Conservation (phyloP, 2,888 invertebrate species). For the Lithosia quadra region DNA sequence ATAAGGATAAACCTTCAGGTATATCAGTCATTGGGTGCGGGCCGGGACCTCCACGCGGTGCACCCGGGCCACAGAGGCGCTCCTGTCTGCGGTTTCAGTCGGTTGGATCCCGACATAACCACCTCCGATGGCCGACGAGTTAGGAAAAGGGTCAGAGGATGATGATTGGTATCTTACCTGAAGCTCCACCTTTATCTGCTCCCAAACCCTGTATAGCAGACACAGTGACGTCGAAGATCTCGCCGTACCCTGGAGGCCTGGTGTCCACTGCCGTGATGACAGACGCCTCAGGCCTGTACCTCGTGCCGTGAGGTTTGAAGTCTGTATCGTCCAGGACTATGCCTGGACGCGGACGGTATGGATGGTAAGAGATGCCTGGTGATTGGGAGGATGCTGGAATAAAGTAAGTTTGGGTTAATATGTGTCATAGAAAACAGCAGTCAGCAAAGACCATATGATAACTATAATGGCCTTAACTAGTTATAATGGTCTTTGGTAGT, state of each 20-base stretch:
- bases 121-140: too few relatives aligned
- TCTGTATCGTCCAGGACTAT: constrained; percentile 95
- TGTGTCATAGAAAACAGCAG: too few relatives aligned
- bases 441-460: too few relatives aligned
- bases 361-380: constrained; percentile 83
- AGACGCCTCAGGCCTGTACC: constrained; percentile 71
- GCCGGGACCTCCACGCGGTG: too few relatives aligned
- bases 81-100: too few relatives aligned
- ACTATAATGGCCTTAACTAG: too few relatives aligned
- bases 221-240: constrained; percentile 95
- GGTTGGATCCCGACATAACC: too few relatives aligned
- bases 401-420: background rate
- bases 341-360: constrained; percentile 93
- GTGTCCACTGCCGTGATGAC: constrained; percentile 81
- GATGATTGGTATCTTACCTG: constrained; percentile 60
- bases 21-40: too few relatives aligned
- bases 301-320: constrained; percentile 89
- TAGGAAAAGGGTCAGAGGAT: too few relatives aligned
- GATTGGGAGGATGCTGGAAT: constrained; percentile 71
- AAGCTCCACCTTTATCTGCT: constrained; percentile 83
- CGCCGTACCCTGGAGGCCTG: constrained; percentile 87
- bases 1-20: too few relatives aligned
- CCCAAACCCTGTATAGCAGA: constrained; percentile 95
- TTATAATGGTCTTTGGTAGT: too few relatives aligned
- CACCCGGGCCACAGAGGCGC: too few relatives aligned